Base-by-base conservation (phyloP, 1,140 invertebrate genomes). In the Penaeus chinensis region DNA sequence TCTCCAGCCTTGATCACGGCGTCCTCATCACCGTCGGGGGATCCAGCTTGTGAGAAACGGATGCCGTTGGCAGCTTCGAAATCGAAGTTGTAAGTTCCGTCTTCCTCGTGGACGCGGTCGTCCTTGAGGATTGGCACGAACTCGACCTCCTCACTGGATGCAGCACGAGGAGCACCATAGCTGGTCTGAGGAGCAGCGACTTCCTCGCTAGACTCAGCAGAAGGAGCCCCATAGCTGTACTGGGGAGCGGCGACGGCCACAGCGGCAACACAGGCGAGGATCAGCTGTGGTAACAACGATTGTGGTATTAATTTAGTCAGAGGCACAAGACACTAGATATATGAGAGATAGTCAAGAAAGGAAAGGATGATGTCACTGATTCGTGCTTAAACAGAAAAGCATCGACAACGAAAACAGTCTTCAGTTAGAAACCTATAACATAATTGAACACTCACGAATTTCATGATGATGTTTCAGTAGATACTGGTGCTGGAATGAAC, bases 31-130 rank as follows among this genome's bases (percentile, higher is more conserved):
- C 42, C 79, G 11, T 81, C 42, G n/a, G 79, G 79, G 18, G 79
- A 81, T 62, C 79, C 79, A 61, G 79, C 22, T 60, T 81, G 42
- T 2, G 42, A 27, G 42, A 81, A 61, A 60, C 20, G n/a, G 60
- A 81, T 81, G 20, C 79, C 79, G 60, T 81, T 81, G 47, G 18
- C 79, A 60, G 79, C 60, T 32, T 81, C 79, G 42, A 81, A 47
- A 18, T 81, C 79, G 60, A 81, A 22, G 54, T 61, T 81, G 22
- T 19, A 81, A 19, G 18, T 61, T 63, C 79, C 79, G 20, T 81
- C 79, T 18, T 81, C 79, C 60, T 81, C 79, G 42, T 60, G 42
- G n/a, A 81, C 60, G 24, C 79, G 54, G 60, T 81, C 79, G 79
- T 81, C 79, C 79, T 60, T 81, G 47, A 81, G 60, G 79, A 81